Base-by-base conservation (phyloP, 2,113 vertebrate genomes). In the Eonycteris spelaea region DNA sequence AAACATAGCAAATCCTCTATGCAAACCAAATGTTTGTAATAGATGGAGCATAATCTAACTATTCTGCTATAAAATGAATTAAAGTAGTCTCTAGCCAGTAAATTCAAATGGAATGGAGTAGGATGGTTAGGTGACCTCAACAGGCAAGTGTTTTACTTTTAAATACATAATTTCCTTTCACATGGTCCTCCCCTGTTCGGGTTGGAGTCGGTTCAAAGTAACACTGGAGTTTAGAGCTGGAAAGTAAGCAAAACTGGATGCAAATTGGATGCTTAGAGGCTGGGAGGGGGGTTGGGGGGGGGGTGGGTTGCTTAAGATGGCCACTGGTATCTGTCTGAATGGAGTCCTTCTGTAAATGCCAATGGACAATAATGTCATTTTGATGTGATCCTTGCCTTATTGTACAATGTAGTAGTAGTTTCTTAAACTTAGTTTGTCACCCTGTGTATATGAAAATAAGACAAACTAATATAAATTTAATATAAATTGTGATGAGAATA, bases 1-100 rank as follows among this genome's bases (percentile, higher is more conserved):
- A 98, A 98, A 98, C 6, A 2, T 96, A 61, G 73, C 98, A 98
- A 94, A 97, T 97, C 96, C 98, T 98, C 97, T 98, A 89, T 97
- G 97, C 96, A 98, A 98, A 98, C 84, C 95, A 97, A 97, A 90
- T 75, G 10, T 98, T 98, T 98, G 87, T 98, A 98, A 98, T 98
- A 98, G 98, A 98, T 98, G 97, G 92, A 97, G 96, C 97, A 97
- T 92, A 97, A 97, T 97, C 95, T 97, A 96, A 98, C 96, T 91
- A 97, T 96, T 97, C 95, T 97, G 96, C 95, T 98, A 94, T 95
- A 98, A 98, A 98, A 98, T 97, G 97, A 98, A 98, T 98, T 98
- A 91, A 98, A 98, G 90, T 94, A 95, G 95, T 93, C 97, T 96
- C 93, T 95, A 97, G 95, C 96, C 91, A 97, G 93, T 96, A 94